Conservation (phyloP, 2,797 vertebrate genomes). For the Anabacerthia variegaticeps region DNA sequence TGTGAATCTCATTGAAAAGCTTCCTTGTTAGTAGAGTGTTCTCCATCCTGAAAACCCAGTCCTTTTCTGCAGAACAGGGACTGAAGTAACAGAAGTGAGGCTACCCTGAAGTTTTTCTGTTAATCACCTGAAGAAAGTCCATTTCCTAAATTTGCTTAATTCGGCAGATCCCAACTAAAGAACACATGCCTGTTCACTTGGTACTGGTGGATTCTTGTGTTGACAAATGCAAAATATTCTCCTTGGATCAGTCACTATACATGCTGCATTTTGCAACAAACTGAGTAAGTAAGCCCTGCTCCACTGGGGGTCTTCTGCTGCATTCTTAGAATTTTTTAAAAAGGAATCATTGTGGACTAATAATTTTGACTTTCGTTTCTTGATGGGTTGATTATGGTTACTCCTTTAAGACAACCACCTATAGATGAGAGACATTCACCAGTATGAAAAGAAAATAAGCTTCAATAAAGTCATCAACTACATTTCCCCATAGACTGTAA, state of each 20-base stretch:
- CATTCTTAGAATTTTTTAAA: background rate
- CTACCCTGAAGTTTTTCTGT: background rate
- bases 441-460: background rate
- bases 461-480: background rate
- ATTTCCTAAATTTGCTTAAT: background rate
- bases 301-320: background rate
- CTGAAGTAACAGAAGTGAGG: background rate
- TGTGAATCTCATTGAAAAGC: background rate
- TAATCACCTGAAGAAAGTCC: background rate
- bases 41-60: background rate
- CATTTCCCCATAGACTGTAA: background rate
- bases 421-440: background rate
- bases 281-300: background rate
- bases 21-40: background rate
- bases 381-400: background rate
- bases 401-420: background rate
- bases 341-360: background rate
- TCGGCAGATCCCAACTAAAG: background rate
- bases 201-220: background rate
- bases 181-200: background rate
- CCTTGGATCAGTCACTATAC: background rate
- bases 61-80: background rate
- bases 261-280: background rate
- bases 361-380: background rate
- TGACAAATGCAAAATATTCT: background rate